A percentile compares a stretch with the other conserved stretches of the same genome.
These are phyloP conservation scores for Drosophila seclusa DNA, from an alignment of 2,888 invertebrate genomes.

Conservation along the genomic window DNA sequence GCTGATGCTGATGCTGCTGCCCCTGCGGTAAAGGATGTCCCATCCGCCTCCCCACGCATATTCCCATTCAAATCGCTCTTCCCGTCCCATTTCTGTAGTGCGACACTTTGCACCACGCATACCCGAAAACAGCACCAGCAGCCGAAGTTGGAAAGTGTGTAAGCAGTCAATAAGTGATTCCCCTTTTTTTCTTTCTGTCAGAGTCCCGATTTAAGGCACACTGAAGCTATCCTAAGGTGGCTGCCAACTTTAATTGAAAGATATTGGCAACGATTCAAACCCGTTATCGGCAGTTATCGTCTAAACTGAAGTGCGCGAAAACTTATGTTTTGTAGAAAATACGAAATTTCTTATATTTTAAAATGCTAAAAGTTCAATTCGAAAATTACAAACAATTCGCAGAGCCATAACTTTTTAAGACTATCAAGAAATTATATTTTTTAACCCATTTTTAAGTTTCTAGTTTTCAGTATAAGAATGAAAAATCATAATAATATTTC, in stretches of 20 bases:
- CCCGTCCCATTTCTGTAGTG: conserved; percentile 56
- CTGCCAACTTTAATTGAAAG: not conserved
- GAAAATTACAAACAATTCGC: not conserved
- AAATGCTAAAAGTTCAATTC: not conserved
- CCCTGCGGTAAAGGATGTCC: conserved; percentile 15
- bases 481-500: not conserved
- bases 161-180: conserved; percentile 1
- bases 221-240: conserved; percentile 4
- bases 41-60: not conserved
- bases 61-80: not conserved
- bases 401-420: not conserved
- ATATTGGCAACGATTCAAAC: not conserved
- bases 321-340: not conserved
- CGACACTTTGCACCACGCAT: conserved; percentile 58
- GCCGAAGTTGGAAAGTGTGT: not conserved
- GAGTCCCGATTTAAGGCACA: conserved; percentile 11
- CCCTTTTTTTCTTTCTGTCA: conserved; percentile 11
- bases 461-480: not conserved
- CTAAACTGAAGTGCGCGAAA: not conserved
- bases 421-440: not conserved
- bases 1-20: conserved; percentile 20
- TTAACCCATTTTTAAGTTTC: not conserved
- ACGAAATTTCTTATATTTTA: not conserved
- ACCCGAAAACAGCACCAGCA: conserved; percentile 3
- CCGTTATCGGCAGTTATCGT: not conserved